These are phyloP conservation scores for Microtus oregoni DNA, from an alignment of 2,113 vertebrate genomes.

Conservation along the genomic window DNA sequence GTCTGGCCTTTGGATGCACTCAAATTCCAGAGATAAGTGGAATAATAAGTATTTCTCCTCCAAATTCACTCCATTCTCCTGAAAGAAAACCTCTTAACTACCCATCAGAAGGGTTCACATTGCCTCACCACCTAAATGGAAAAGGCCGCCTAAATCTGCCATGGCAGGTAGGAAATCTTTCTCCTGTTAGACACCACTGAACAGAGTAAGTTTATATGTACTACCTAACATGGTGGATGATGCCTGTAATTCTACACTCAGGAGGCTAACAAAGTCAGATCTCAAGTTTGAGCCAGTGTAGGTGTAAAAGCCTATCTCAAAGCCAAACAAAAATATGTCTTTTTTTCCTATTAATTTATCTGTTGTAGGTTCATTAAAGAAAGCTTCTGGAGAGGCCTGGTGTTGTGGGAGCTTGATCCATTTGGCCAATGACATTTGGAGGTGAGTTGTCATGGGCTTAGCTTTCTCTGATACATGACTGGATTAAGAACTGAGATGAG, in stretches of 20 bases:
- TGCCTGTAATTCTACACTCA: not conserved
- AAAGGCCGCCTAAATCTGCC: not conserved
- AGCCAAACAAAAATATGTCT: not conserved
- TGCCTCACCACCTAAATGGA: not conserved
- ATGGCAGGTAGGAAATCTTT: not conserved
- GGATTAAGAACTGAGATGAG: no score
- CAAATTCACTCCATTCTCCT: no score
- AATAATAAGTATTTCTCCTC: not conserved
- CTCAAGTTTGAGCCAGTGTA: not conserved
- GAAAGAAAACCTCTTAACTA: not conserved
- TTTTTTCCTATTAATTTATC: not conserved
- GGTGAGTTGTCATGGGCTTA: no score
- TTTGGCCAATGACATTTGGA: no score
- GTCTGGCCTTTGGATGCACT: not conserved
- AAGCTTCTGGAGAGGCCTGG: accelerated
- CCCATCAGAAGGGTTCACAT: not conserved
- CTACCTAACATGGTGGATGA: no score
- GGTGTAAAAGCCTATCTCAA: not conserved
- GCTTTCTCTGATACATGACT: no score
- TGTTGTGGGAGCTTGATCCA: no score
- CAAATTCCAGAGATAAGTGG: not conserved
- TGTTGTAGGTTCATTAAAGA: not conserved
- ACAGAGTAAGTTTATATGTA: not conserved
- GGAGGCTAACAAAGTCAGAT: not conserved
- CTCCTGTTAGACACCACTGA: no score